Evolutionary conservation across 2,888 invertebrate species (phyloP).

Genomic region (Meiosimyza decipiens): DNA sequence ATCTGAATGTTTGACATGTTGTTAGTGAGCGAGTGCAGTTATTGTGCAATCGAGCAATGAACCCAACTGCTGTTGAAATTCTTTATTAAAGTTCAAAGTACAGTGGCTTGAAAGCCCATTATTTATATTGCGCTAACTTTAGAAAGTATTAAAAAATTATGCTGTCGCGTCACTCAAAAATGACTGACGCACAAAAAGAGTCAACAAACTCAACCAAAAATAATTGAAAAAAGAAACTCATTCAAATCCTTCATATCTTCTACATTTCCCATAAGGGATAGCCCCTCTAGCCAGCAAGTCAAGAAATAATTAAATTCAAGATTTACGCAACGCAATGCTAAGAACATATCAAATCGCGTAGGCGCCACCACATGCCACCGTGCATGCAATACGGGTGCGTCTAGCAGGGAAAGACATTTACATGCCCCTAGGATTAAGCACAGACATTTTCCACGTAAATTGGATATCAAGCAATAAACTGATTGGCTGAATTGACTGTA

Average conservation of each 20-base stretch:
- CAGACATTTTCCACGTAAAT: conserved; percentile 3
- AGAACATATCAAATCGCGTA: too few relatives aligned
- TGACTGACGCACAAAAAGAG: too few relatives aligned
- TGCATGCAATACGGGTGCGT: background rate
- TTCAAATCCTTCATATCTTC: too few relatives aligned
- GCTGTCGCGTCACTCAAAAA: too few relatives aligned
- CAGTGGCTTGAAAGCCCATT: background rate
- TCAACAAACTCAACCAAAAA: too few relatives aligned
- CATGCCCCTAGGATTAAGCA: background rate
- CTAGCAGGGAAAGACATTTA: background rate
- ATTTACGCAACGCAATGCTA: background rate
- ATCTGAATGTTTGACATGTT: conserved; percentile 28
- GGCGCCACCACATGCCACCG: background rate
- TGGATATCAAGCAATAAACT: conserved; percentile 7
- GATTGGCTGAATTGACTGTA: background rate
- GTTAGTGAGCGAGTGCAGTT: conserved; percentile 21
- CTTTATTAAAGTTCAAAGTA: background rate
- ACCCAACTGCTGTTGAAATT: background rate
- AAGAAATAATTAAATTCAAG: background rate
- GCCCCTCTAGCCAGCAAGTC: too few relatives aligned
- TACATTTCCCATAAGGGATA: too few relatives aligned
- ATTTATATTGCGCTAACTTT: too few relatives aligned
- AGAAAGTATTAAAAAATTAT: too few relatives aligned
- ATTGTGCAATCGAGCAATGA: background rate
- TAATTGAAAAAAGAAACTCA: too few relatives aligned